These are phyloP conservation scores for Podocnemis expansa DNA, from an alignment of 2,113 vertebrate species.

Conservation along the genomic window DNA sequence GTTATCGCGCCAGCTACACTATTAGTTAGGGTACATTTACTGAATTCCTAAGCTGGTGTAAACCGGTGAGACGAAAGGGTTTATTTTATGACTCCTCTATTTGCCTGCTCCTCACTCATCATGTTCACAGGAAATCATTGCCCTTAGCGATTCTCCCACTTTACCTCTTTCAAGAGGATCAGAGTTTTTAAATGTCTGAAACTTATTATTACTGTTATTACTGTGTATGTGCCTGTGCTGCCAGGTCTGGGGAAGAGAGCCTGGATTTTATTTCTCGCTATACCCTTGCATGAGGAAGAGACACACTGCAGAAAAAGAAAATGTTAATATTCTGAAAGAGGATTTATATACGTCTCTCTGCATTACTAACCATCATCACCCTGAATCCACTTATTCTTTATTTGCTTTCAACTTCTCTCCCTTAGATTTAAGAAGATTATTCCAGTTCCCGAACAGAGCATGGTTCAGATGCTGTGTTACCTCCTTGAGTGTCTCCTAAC, in stretches of 20 bases:
- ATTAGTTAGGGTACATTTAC: constrained; percentile 60
- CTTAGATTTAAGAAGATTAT: constrained; percentile 95
- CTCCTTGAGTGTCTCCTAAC: constrained; percentile 93
- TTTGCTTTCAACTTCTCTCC: neutral
- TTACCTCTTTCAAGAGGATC: constrained; percentile 68
- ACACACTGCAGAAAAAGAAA: neutral
- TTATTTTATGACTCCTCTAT: constrained; percentile 67
- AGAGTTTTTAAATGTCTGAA: constrained; percentile 67
- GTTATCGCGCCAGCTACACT: neutral
- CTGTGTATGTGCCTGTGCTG: neutral
- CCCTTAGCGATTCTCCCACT: constrained; percentile 52
- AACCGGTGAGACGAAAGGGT: constrained; percentile 70
- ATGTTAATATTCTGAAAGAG: constrained; percentile 1
- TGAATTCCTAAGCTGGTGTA: constrained; percentile 57
- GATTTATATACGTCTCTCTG: neutral
- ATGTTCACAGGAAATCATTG: constrained; percentile 36
- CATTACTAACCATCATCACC: neutral
- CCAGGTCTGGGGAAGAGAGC: neutral
- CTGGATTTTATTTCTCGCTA: neutral
- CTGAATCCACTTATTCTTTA: neutral
- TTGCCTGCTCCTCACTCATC: constrained; percentile 56
- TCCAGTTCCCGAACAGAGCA: constrained; percentile 91
- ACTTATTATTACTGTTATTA: constrained; percentile 70
- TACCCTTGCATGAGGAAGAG: neutral
- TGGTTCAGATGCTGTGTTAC: constrained; percentile 92